A percentile compares a stretch with the other conserved stretches of the same genome.
These are phyloP conservation scores for Camelus bactrianus DNA, from an alignment of 2,113 vertebrate genomes.

Conservation along the genomic window DNA sequence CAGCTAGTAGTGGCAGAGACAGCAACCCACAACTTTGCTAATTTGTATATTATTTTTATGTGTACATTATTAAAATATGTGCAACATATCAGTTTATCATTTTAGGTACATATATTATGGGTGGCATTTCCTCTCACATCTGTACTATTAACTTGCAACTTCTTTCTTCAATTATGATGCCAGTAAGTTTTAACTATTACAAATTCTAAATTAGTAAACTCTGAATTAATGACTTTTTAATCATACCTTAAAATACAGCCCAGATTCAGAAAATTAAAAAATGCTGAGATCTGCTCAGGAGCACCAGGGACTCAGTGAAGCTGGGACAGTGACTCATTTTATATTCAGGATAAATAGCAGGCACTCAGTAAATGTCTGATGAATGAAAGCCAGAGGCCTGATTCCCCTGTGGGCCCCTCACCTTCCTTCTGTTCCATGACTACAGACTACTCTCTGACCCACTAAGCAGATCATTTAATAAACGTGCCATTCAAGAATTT, in stretches of 20 bases:
- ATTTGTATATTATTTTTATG: not conserved
- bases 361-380: not conserved
- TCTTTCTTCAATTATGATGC: slow-evolving; percentile 30
- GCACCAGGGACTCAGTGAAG: not conserved
- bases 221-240: not conserved
- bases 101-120: not conserved
- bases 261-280: slow-evolving; percentile 52
- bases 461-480: not conserved
- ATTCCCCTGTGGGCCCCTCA: not conserved
- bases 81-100: not conserved
- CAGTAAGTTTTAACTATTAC: slow-evolving; percentile 33
- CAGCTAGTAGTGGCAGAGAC: not conserved
- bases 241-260: not conserved
- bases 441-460: not conserved
- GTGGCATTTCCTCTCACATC: not conserved
- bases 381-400: not conserved
- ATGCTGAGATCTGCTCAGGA: not conserved
- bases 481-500: not conserved
- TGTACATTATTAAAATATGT: not conserved
- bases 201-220: slow-evolving; percentile 40
- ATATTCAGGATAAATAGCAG: not conserved
- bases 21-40: not conserved
- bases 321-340: not conserved
- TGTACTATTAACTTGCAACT: not conserved
- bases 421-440: not conserved